Conservation (phyloP, 2,797 vertebrate genomes). For the Argyrosomus regius region DNA sequence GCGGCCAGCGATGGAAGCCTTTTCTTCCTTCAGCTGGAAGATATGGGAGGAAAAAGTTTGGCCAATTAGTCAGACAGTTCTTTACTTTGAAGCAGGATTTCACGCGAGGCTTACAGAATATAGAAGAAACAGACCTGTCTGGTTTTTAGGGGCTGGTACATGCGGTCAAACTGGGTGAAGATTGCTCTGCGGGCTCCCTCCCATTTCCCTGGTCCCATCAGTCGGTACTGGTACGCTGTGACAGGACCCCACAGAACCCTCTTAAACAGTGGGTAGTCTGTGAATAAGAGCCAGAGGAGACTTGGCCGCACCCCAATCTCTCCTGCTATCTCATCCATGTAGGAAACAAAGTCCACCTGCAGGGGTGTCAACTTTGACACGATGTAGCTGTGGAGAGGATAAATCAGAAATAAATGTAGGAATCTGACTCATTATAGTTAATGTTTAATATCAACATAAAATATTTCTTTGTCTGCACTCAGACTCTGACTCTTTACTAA, state of each 20-base stretch:
- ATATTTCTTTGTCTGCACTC: background rate
- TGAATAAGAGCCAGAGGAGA: slow-evolving; percentile 83
- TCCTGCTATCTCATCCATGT: slow-evolving; percentile 90
- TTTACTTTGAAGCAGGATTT: background rate
- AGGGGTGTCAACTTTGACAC: slow-evolving; percentile 87
- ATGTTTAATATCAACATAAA: background rate
- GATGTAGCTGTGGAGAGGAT: slow-evolving; percentile 83
- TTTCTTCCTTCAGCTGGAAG: slow-evolving; percentile 43
- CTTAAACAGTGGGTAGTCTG: slow-evolving; percentile 85
- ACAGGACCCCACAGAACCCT: slow-evolving; percentile 85
- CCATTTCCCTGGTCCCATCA: slow-evolving; percentile 88
- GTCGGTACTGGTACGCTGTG: slow-evolving; percentile 88
- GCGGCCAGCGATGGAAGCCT: slow-evolving; percentile 14
- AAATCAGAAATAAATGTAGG: background rate
- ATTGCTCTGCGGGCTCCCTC: slow-evolving; percentile 83
- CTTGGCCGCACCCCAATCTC: slow-evolving; percentile 83
- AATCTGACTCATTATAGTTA: background rate
- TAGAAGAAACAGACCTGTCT: slow-evolving; percentile 63
- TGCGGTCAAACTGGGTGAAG: slow-evolving; percentile 84
- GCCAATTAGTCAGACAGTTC: background rate
- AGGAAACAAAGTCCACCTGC: slow-evolving; percentile 87
- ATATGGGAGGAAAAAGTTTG: background rate
- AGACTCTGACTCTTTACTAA: background rate
- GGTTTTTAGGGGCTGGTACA: slow-evolving; percentile 85
- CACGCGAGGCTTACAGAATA: background rate